A percentile compares a stretch with the other conserved stretches of the same genome.
phyloP scores from a whole-genome alignment of 2,888 invertebrate genomes.

The Palloptera scutellata region DNA sequence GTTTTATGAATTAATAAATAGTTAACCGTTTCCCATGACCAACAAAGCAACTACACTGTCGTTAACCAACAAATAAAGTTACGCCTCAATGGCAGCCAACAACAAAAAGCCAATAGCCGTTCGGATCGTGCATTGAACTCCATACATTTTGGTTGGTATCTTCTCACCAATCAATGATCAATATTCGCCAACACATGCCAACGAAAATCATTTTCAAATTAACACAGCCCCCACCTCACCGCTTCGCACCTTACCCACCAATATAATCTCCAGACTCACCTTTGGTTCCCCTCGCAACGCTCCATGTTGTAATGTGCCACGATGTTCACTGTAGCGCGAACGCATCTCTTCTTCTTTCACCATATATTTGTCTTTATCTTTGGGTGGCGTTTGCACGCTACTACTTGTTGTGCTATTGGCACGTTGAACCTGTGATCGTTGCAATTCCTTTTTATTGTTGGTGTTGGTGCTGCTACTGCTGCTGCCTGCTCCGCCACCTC shows the following conservation, averaged over 20 bases:
- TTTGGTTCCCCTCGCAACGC: slow-evolving; percentile 60
- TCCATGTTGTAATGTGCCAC: slow-evolving; percentile 41
- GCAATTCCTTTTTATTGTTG: slow-evolving; percentile 47
- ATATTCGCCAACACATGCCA: too few species aligned
- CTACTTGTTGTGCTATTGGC: slow-evolving; percentile 59
- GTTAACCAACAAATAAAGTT: slow-evolving; percentile 35
- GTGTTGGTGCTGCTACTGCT: slow-evolving; percentile 42
- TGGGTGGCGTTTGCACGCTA: slow-evolving; percentile 53
- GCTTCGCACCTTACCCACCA: background rate
- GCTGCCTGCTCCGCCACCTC: slow-evolving; percentile 65
- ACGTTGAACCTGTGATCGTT: slow-evolving; percentile 43
- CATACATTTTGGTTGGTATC: background rate
- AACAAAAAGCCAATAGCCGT: background rate
- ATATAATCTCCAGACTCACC: slow-evolving; percentile 46
- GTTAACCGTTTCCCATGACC: slow-evolving; percentile 11
- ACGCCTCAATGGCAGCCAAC: slow-evolving; percentile 23
- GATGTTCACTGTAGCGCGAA: slow-evolving; percentile 70
- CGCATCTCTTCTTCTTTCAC: slow-evolving; percentile 68
- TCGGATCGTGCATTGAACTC: slow-evolving; percentile 3
- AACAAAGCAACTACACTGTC: slow-evolving; percentile 9
- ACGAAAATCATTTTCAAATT: slow-evolving; percentile 34
- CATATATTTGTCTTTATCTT: slow-evolving; percentile 59
- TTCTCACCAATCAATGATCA: background rate
- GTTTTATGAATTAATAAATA: too few species aligned
- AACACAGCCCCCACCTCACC: background rate